A percentile compares a stretch with the other conserved stretches of the same genome.
phyloP scores from a whole-genome alignment of 1,140 invertebrate genomes.

The Neotoxoptera formosana region DNA sequence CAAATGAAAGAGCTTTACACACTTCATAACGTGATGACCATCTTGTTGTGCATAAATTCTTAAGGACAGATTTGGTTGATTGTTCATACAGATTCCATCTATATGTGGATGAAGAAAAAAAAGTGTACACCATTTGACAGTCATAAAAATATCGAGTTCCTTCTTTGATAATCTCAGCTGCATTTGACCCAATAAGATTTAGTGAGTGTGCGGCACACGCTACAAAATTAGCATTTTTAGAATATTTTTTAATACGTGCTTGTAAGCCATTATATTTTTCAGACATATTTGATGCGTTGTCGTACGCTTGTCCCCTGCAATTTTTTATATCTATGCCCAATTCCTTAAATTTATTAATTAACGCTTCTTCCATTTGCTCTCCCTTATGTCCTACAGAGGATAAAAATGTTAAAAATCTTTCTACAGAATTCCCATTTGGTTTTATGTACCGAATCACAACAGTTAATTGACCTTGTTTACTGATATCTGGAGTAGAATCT shows the following conservation, averaged over 20 bases:
- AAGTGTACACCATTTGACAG: constrained; percentile 60
- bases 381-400: constrained; percentile 41
- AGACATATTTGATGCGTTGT: constrained; percentile 62
- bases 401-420: constrained; percentile 42
- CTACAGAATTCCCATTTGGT: constrained; percentile 30
- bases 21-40: constrained; percentile 60
- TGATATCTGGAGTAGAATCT: constrained; percentile 44
- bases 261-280: constrained; percentile 62
- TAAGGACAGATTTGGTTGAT: constrained; percentile 1
- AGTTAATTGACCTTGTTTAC: constrained; percentile 44
- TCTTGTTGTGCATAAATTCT: constrained; percentile 45
- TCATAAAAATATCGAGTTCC: constrained; percentile 29
- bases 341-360: neutral
- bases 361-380: neutral
- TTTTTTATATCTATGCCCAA: neutral
- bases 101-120: constrained; percentile 61
- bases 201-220: constrained; percentile 63
- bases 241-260: constrained; percentile 62
- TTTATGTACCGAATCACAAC: constrained; percentile 46
- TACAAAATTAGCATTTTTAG: constrained; percentile 61
- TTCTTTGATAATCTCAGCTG: constrained; percentile 61
- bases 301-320: constrained; percentile 61
- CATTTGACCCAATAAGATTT: constrained; percentile 62
- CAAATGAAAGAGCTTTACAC: constrained; percentile 23
- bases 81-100: constrained; percentile 59